Evolutionary conservation across 2,113 vertebrate genomes (phyloP).

Genomic region (Anolis sagrei): DNA sequence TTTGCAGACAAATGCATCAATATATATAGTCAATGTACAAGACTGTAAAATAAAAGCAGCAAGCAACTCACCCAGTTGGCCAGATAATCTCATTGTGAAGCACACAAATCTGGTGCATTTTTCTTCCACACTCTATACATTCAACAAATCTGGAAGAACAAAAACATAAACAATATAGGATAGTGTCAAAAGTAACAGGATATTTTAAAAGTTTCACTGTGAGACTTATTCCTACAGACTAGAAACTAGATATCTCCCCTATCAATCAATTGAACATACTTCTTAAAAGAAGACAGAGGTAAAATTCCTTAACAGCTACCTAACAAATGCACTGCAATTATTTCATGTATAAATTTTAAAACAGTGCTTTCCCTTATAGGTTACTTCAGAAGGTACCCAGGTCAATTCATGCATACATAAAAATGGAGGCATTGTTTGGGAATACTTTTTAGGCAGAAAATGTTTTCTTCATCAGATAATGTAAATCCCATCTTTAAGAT

Average conservation of each 20-base stretch:
- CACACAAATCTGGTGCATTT: constrained; percentile 99
- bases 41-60: not conserved
- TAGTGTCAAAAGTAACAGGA: not conserved
- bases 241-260: not conserved
- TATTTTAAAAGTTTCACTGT: not conserved
- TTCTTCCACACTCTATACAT: constrained; percentile 95
- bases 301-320: not conserved
- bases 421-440: not conserved
- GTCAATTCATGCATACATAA: not conserved
- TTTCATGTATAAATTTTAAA: not conserved
- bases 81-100: constrained; percentile 97
- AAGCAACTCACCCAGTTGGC: constrained; percentile 89
- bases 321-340: no score
- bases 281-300: not conserved
- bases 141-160: constrained; percentile 88
- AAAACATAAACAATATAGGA: constrained; percentile 12
- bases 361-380: not conserved
- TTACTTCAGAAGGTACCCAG: not conserved
- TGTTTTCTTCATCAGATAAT: not conserved
- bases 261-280: not conserved
- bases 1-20: not conserved
- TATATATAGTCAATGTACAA: not conserved
- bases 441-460: not conserved
- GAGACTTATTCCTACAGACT: not conserved
- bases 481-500: not conserved